phyloP scores from a whole-genome alignment of 2,113 vertebrate species.

The Callithrix jacchus region DNA sequence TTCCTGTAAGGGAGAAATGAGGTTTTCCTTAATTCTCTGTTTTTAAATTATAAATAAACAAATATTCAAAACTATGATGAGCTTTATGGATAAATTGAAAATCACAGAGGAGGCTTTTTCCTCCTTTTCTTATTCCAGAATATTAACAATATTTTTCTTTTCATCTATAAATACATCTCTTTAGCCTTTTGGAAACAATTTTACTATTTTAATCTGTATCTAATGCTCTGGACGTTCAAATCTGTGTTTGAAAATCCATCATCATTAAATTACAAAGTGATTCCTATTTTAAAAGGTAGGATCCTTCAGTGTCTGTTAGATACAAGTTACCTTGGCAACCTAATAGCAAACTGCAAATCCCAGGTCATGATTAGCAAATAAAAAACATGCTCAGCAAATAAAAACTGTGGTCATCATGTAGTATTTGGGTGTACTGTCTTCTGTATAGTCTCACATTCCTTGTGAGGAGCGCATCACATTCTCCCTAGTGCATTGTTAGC shows the following conservation, averaged over 20 bases:
- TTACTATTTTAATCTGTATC: neutral
- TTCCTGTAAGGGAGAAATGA: neutral
- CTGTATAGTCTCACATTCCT: neutral
- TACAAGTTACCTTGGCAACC: slow-evolving; percentile 60
- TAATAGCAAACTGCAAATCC: slow-evolving; percentile 50
- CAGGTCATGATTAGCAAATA: neutral
- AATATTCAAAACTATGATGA: neutral
- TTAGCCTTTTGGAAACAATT: neutral
- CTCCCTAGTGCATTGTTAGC: neutral
- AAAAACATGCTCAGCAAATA: slow-evolving; percentile 26
- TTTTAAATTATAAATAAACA: slow-evolving; percentile 26
- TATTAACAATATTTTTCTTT: slow-evolving; percentile 35
- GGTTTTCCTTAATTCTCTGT: neutral
- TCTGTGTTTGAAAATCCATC: slow-evolving; percentile 30
- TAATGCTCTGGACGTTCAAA: neutral
- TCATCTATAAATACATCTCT: neutral
- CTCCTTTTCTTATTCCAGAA: neutral
- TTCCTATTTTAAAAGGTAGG: slow-evolving; percentile 43
- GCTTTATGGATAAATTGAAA: slow-evolving; percentile 16
- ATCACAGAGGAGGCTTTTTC: neutral
- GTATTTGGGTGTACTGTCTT: neutral
- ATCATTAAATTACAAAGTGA: slow-evolving; percentile 43
- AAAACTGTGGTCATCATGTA: neutral
- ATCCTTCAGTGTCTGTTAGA: slow-evolving; percentile 24
- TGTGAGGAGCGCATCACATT: neutral